Conservation (phyloP, 35 echinoderm and acorn worm genomes). For the Anneissia japonica region DNA sequence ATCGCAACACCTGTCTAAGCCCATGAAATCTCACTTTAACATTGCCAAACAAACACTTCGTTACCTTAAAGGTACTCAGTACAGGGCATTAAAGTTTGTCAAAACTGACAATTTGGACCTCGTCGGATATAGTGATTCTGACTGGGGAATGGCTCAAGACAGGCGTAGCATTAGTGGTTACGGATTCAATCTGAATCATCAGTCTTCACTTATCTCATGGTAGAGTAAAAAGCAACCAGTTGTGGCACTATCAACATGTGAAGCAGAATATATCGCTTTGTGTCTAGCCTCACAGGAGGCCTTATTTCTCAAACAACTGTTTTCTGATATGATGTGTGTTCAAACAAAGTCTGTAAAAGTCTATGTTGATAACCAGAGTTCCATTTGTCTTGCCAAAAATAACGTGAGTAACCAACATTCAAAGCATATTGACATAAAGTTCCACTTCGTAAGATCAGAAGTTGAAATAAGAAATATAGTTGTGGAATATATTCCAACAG, state of each 20-base stretch:
- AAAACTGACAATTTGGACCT: conserved; percentile 1
- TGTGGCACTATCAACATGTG: conserved; percentile 35
- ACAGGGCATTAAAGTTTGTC: background rate
- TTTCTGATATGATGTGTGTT: conserved; percentile 10
- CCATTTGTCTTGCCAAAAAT: too few relatives aligned
- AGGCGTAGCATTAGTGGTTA: conserved; percentile 28
- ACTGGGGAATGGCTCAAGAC: conserved; percentile 19
- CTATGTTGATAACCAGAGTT: conserved; percentile 39
- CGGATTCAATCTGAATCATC: conserved; percentile 20
- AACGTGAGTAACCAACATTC: too few relatives aligned
- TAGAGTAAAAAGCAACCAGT: conserved; percentile 21
- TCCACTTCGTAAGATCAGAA: too few relatives aligned
- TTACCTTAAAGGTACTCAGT: background rate
- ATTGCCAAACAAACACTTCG: background rate
- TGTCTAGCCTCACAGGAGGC: conserved; percentile 5
- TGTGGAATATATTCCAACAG: too few relatives aligned
- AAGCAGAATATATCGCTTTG: conserved; percentile 33
- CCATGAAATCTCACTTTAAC: background rate
- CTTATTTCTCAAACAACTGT: conserved; percentile 18
- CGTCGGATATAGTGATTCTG: conserved; percentile 28
- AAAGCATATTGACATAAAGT: too few relatives aligned
- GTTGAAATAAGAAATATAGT: too few relatives aligned
- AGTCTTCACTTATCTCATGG: conserved; percentile 27
- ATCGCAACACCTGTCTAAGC: conserved; percentile 27
- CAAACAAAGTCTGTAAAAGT: conserved; percentile 4